Evolutionary conservation across 2,113 vertebrate genomes (phyloP).

Genomic region (Gila orcuttii): DNA sequence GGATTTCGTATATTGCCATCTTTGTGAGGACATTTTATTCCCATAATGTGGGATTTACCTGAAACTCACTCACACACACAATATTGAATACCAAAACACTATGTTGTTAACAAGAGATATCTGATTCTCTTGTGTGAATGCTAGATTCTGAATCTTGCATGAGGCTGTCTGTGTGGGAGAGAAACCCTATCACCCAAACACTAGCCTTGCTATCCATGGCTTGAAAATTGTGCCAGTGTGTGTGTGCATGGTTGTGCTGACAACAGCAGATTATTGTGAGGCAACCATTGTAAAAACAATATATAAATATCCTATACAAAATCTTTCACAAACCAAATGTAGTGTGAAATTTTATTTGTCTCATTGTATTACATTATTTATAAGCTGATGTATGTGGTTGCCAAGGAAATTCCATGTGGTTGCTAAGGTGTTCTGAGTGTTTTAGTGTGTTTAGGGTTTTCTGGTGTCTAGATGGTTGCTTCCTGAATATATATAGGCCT

Average conservation of each 20-base stretch:
- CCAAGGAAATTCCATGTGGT: no score
- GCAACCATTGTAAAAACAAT: background rate
- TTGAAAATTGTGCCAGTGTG: background rate
- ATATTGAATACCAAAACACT: constrained; percentile 9
- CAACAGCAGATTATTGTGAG: background rate
- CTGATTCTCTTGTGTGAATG: constrained; percentile 44
- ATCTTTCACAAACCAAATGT: background rate
- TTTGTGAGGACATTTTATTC: background rate
- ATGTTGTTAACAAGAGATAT: constrained; percentile 54
- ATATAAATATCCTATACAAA: background rate
- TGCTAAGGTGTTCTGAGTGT: no score
- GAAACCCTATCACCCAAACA: constrained; percentile 66
- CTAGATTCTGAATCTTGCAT: constrained; percentile 54
- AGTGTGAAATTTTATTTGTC: background rate
- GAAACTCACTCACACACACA: no score
- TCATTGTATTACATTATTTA: background rate
- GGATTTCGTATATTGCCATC: background rate
- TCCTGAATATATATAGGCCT: no score
- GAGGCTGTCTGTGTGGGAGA: constrained; percentile 59
- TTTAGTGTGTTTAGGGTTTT: no score
- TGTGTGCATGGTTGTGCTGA: constrained; percentile 27
- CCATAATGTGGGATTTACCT: no score
- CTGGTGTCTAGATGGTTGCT: no score
- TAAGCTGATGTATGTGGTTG: no score
- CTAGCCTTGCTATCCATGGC: constrained; percentile 48